Evolutionary conservation across 2,113 vertebrate species (phyloP).

Genomic region (Grantiella picta): DNA sequence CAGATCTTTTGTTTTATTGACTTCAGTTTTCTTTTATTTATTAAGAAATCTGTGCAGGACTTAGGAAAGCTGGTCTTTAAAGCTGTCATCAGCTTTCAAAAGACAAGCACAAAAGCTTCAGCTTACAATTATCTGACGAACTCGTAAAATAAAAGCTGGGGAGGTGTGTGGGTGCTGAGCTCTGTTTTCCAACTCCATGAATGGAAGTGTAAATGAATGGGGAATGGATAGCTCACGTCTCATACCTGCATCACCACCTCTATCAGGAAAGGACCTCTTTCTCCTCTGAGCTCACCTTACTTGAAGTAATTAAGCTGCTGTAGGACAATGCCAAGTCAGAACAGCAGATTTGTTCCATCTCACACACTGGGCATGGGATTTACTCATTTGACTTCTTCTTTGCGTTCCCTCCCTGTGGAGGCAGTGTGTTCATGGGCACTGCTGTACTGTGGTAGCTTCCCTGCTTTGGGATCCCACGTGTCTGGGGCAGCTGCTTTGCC

Average conservation of each 20-base stretch:
- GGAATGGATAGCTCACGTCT: not conserved
- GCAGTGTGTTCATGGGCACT: not conserved
- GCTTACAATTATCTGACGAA: not conserved
- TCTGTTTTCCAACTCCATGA: not conserved
- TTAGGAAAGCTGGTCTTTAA: conserved; percentile 30
- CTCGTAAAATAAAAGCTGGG: not conserved
- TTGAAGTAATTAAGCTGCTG: not conserved
- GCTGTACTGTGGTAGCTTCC: fast-evolving
- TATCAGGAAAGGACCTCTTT: not conserved
- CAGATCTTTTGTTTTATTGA: not conserved
- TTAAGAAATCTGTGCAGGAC: not conserved
- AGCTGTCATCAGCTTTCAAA: conserved; percentile 14
- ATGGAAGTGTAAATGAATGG: not conserved
- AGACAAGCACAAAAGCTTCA: not conserved
- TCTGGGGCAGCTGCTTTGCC: not conserved
- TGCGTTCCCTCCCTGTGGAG: not conserved
- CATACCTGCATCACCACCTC: not conserved
- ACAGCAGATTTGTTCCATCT: not conserved
- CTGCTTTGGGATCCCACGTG: not conserved
- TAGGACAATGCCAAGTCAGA: not conserved
- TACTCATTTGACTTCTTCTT: not conserved
- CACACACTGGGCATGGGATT: not conserved
- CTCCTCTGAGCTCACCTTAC: not conserved
- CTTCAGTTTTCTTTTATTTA: conserved; percentile 9
- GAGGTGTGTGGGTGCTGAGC: not conserved